These are phyloP conservation scores for Sorex maritimensis DNA, from an alignment of 2,797 vertebrate genomes.

Conservation along the genomic window DNA sequence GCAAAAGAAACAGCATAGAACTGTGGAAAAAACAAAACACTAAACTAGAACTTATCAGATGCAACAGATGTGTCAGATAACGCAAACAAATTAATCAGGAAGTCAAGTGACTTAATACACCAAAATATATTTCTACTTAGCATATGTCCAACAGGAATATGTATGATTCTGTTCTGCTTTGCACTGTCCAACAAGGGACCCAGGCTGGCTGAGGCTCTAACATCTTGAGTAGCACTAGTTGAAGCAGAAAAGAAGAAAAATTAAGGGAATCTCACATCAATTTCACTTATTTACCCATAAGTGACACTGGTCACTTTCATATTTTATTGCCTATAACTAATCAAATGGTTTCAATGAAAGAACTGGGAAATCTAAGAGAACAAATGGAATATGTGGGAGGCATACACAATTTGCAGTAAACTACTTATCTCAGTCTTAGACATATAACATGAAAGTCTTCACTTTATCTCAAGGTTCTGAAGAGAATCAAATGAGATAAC, in stretches of 20 bases:
- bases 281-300: background rate
- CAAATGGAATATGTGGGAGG: background rate
- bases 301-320: background rate
- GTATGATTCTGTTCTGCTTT: background rate
- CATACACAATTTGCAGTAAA: background rate
- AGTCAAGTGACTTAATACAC: background rate
- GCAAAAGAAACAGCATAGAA: background rate
- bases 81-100: background rate
- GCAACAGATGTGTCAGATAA: background rate
- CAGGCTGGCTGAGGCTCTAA: background rate
- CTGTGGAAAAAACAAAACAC: background rate
- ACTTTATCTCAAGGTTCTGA: background rate
- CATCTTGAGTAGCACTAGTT: background rate
- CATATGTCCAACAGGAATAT: background rate
- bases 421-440: background rate
- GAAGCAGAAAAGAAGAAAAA: background rate
- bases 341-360: background rate
- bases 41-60: background rate
- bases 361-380: background rate
- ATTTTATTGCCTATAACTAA: background rate
- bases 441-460: background rate
- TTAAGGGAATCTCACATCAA: background rate
- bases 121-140: background rate
- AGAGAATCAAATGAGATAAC: background rate
- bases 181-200: background rate